Conservation (phyloP, 2,113 vertebrate species). For the Petrocephalus zakoni region DNA sequence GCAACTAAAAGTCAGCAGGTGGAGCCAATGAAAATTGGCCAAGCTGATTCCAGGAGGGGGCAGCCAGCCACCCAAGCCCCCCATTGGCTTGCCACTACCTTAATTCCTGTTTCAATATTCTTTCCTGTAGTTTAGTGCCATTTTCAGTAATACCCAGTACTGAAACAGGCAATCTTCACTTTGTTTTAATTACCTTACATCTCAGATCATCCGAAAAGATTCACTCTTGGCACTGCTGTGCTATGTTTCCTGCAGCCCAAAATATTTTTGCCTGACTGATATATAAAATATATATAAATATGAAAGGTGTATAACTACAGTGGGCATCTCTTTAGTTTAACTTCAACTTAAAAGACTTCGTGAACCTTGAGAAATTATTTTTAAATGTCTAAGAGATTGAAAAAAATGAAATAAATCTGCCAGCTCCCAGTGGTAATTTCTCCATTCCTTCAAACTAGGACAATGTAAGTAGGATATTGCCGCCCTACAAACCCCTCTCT, state of each 20-base stretch:
- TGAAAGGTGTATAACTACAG: background rate
- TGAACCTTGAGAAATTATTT: slow-evolving; percentile 25
- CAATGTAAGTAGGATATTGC: slow-evolving; percentile 28
- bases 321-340: background rate
- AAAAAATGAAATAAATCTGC: slow-evolving; percentile 17
- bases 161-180: background rate
- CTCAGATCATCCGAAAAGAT: background rate
- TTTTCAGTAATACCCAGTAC: background rate
- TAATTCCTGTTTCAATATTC: background rate
- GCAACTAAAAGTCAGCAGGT: background rate
- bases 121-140: background rate
- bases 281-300: background rate
- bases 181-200: background rate
- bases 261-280: background rate
- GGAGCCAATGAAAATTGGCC: background rate
- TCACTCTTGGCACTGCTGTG: background rate
- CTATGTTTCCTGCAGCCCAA: background rate
- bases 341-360: background rate
- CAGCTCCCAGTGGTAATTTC: slow-evolving; percentile 34
- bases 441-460: slow-evolving; percentile 27
- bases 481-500: slow-evolving; percentile 28
- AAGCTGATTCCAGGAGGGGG: background rate
- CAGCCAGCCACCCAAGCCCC: background rate
- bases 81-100: background rate
- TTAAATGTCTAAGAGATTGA: slow-evolving; percentile 15